phyloP scores from a whole-genome alignment of 1,140 invertebrate genomes.

The Trichonephila clavata region DNA sequence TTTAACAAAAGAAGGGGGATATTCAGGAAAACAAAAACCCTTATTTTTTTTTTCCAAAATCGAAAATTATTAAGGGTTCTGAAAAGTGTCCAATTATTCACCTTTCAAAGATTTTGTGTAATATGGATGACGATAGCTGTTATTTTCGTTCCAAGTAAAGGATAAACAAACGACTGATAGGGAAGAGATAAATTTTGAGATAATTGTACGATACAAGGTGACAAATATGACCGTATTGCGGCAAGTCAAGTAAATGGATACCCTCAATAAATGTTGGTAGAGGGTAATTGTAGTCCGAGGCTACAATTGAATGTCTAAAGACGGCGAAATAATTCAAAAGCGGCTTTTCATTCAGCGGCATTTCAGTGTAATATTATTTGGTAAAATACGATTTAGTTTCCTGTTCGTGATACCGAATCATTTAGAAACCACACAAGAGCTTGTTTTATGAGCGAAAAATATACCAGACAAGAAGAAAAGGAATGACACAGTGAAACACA shows the following conservation, averaged over 20 bases:
- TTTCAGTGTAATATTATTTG: neutral
- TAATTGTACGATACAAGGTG: neutral
- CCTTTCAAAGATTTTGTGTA: neutral
- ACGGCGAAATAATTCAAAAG: neutral
- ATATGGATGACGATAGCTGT: neutral
- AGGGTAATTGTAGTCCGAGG: neutral
- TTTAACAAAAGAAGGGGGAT: no score
- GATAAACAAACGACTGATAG: neutral
- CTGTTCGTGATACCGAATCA: neutral
- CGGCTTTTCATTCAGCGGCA: neutral
- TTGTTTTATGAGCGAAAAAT: neutral
- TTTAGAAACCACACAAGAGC: neutral
- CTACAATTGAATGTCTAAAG: constrained; percentile 1
- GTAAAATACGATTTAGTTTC: neutral
- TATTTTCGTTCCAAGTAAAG: neutral
- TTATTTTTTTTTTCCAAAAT: no score
- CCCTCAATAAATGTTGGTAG: neutral
- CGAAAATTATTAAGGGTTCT: no score
- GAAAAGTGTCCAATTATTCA: neutral
- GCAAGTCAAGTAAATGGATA: neutral
- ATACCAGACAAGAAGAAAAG: neutral
- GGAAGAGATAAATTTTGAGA: neutral
- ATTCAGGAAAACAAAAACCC: no score
- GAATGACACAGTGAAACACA: neutral
- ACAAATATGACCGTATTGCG: neutral